A percentile compares a stretch with the other conserved stretches of the same genome.
These are phyloP conservation scores for Fabriciana adippe DNA, from an alignment of 2,888 invertebrate species.

Conservation along the genomic window DNA sequence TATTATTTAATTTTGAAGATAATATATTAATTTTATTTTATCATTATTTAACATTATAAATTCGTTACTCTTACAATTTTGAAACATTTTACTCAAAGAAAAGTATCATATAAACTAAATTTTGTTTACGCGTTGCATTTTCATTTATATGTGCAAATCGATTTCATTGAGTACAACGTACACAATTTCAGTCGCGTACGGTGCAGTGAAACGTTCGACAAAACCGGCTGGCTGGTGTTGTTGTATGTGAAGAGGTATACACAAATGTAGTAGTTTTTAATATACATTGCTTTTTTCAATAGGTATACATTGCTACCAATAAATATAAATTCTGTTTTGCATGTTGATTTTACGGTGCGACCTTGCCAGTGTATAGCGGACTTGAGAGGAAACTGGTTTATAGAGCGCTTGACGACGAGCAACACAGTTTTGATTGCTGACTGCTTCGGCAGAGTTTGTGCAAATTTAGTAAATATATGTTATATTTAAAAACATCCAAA, in stretches of 20 bases:
- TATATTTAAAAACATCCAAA: background rate
- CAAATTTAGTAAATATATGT: background rate
- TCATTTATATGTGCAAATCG: conserved; percentile 46
- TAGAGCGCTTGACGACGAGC: conserved; percentile 48
- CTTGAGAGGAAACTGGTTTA: conserved; percentile 49
- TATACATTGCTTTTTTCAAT: conserved; percentile 35
- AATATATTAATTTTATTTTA: too few relatives aligned
- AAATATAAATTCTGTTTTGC: conserved; percentile 27
- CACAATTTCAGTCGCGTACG: conserved; percentile 56
- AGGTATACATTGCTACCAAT: conserved; percentile 19
- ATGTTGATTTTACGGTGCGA: conserved; percentile 36
- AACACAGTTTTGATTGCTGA: conserved; percentile 50
- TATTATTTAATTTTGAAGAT: too few relatives aligned
- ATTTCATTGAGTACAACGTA: conserved; percentile 53
- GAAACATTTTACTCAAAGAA: too few relatives aligned
- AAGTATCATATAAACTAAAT: background rate
- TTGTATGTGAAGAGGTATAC: conserved; percentile 5
- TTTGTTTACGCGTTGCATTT: conserved; percentile 11
- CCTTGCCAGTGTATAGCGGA: conserved; percentile 42
- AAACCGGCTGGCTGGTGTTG: conserved; percentile 19
- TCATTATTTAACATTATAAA: too few relatives aligned
- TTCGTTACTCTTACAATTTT: too few relatives aligned
- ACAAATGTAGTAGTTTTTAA: conserved; percentile 4
- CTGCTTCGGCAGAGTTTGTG: conserved; percentile 44
- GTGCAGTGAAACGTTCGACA: conserved; percentile 45